Evolutionary conservation across 2,113 vertebrate species (phyloP).

Genomic region (Lethenteron reissneri): DNA sequence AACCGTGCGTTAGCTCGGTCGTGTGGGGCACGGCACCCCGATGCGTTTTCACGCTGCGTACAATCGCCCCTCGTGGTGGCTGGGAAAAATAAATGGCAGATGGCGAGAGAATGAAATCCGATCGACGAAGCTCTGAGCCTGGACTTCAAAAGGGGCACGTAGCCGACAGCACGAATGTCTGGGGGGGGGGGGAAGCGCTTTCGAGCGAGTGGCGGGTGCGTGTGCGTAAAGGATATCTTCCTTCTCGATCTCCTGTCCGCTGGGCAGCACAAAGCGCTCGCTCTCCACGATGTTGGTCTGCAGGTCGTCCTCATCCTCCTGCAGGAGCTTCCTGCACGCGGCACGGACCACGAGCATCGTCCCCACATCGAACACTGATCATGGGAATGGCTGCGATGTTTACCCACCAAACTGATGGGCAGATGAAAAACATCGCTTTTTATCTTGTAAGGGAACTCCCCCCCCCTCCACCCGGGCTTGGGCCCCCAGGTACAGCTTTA

Average conservation of each 20-base stretch:
- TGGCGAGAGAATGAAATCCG: no score
- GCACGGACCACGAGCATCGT: background rate
- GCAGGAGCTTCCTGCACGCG: background rate
- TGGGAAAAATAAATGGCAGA: no score
- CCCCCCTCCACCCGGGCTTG: background rate
- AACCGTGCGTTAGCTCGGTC: no score
- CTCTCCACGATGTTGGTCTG: conserved; percentile 49
- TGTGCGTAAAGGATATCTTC: conserved; percentile 38
- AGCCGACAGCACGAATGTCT: no score
- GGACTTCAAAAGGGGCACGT: no score
- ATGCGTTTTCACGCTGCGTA: no score
- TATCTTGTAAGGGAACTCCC: background rate
- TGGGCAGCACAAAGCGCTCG: conserved; percentile 45
- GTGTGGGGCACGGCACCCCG: no score
- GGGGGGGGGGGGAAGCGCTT: no score
- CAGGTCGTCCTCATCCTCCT: conserved; percentile 26
- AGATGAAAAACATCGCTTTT: fast-evolving
- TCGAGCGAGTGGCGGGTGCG: no score
- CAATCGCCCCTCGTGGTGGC: no score
- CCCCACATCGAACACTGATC: background rate
- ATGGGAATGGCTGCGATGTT: background rate
- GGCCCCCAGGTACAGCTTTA: background rate
- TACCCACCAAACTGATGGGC: background rate
- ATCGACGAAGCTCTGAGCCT: no score
- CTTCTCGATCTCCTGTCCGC: conserved; percentile 34